Conservation (phyloP, 2,797 vertebrate species). For the Trematomus bernacchii region DNA sequence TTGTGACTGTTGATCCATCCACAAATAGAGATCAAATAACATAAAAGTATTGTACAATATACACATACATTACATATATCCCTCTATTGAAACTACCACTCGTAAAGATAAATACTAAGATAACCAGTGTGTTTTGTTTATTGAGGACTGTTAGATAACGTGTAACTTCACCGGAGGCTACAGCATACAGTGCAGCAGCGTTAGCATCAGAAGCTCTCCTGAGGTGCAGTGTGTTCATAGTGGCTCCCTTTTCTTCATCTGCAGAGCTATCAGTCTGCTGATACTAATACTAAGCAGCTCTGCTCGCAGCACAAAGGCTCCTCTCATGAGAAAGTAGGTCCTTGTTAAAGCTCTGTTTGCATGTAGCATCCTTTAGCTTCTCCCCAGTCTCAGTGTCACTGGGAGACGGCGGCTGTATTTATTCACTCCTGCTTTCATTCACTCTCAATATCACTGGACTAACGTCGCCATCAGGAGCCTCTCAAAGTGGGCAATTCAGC, state of each 20-base stretch:
- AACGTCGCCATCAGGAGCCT: no score
- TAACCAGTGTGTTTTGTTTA: no score
- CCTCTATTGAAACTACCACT: no score
- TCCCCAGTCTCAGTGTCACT: slow-evolving; percentile 35
- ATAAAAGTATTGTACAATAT: no score
- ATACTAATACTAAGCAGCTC: slow-evolving; percentile 75
- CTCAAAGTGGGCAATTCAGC: no score
- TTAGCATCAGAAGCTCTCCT: slow-evolving; percentile 3
- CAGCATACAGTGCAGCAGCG: not conserved
- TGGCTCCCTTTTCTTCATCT: slow-evolving; percentile 46
- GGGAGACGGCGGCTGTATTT: slow-evolving; percentile 30
- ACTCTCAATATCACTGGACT: not conserved
- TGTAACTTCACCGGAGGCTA: not conserved
- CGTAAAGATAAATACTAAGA: no score
- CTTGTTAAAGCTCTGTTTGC: slow-evolving; percentile 50
- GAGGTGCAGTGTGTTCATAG: slow-evolving; percentile 28
- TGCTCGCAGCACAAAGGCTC: slow-evolving; percentile 66
- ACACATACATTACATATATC: no score
- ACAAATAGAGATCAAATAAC: no score
- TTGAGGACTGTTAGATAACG: not conserved
- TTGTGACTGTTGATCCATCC: no score
- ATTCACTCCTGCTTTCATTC: not conserved
- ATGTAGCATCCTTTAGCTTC: slow-evolving; percentile 48
- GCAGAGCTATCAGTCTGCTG: slow-evolving; percentile 62
- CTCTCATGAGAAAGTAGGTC: slow-evolving; percentile 58